These are phyloP conservation scores for Drosophila flavopinicola DNA, from an alignment of 2,888 invertebrate species.

Conservation along the genomic window DNA sequence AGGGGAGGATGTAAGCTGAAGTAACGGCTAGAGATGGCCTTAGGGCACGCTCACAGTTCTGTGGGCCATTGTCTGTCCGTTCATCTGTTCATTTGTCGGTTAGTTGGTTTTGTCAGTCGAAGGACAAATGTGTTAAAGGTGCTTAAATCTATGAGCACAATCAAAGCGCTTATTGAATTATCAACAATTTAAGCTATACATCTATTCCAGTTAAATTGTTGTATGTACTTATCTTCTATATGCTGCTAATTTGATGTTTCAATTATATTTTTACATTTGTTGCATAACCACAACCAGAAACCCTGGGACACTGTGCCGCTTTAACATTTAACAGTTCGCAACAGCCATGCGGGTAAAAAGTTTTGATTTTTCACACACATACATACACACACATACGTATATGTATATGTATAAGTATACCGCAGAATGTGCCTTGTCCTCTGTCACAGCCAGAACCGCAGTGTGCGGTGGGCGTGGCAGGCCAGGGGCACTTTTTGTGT, in stretches of 20 bases:
- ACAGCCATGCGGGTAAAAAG: slow-evolving; percentile 43
- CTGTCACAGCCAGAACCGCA: slow-evolving; percentile 31
- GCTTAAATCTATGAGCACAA: neutral
- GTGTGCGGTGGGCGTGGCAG: slow-evolving; percentile 15
- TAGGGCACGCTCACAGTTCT: slow-evolving; percentile 38
- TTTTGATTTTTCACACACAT: slow-evolving; percentile 43
- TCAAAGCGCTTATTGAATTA: neutral
- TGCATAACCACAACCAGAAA: neutral
- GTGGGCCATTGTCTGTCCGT: slow-evolving; percentile 36
- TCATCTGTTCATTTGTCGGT: slow-evolving; percentile 30
- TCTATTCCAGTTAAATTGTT: too few relatives aligned
- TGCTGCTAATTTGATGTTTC: neutral
- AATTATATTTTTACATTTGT: neutral
- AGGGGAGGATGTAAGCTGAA: slow-evolving; percentile 8
- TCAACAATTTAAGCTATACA: neutral
- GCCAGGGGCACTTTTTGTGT: slow-evolving; percentile 37
- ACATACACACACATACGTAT: neutral
- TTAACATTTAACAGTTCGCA: slow-evolving; percentile 51
- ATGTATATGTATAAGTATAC: neutral
- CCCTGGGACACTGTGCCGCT: slow-evolving; percentile 42
- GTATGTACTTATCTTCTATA: too few relatives aligned
- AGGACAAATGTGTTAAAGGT: slow-evolving; percentile 22
- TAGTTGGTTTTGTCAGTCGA: slow-evolving; percentile 42
- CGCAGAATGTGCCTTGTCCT: slow-evolving; percentile 21
- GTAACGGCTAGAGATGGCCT: slow-evolving; percentile 13